A percentile compares a stretch with the other conserved stretches of the same genome.
phyloP scores from a whole-genome alignment of 2,113 vertebrate species.

The Daubentonia madagascariensis region DNA sequence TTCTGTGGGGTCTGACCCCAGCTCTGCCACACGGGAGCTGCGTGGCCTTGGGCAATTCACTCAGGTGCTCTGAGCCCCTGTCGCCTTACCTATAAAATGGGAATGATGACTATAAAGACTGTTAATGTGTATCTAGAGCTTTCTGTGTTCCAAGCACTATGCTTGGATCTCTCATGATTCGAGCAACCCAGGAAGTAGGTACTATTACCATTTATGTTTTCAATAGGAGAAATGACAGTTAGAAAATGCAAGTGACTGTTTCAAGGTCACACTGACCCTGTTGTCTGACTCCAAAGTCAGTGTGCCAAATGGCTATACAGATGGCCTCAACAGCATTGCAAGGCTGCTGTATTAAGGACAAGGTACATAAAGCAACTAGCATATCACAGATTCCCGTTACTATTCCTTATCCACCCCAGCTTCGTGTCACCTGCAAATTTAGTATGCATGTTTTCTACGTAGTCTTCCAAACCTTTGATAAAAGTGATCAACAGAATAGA shows the following conservation, averaged over 20 bases:
- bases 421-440: background rate
- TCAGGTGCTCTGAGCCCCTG: fast-evolving
- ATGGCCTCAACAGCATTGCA: background rate
- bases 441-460: background rate
- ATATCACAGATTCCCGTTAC: fast-evolving
- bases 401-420: too few species aligned
- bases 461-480: background rate
- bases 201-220: background rate
- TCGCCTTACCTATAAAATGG: background rate
- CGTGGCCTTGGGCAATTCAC: background rate
- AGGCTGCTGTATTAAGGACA: background rate
- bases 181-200: background rate
- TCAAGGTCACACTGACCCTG: slow-evolving; percentile 15
- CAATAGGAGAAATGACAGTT: background rate
- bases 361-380: fast-evolving
- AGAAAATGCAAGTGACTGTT: background rate
- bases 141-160: background rate
- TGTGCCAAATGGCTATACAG: background rate
- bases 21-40: background rate
- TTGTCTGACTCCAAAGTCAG: background rate
- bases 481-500: background rate
- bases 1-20: background rate
- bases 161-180: background rate
- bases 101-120: background rate
- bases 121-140: background rate